phyloP scores from a whole-genome alignment of 1,140 invertebrate species.

The Homarus americanus region DNA sequence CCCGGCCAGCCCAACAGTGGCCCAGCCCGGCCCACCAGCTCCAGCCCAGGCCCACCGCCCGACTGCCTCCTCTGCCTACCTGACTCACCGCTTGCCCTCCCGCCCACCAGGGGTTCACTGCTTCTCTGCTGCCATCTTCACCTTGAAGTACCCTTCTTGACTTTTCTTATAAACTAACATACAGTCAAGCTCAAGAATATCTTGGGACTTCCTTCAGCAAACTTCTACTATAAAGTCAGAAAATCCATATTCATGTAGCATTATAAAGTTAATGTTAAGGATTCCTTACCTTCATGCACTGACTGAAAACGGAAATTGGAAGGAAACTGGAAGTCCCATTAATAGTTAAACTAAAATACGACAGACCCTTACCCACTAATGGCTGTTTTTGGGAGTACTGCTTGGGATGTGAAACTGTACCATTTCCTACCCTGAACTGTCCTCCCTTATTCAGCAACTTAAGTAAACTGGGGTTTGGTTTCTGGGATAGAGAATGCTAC shows the following conservation, averaged over 20 bases:
- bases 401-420: conserved; percentile 54
- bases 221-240: conserved; percentile 41
- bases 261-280: conserved; percentile 17
- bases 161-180: conserved; percentile 67
- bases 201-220: conserved; percentile 66
- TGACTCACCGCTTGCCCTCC: conserved; percentile 66
- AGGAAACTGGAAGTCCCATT: conserved; percentile 52
- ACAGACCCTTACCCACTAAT: conserved; percentile 65
- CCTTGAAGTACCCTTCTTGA: conserved; percentile 47
- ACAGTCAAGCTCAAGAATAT: conserved; percentile 57
- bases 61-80: conserved; percentile 61
- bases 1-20: conserved; percentile 68
- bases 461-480: conserved; percentile 70
- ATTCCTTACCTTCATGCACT: conserved; percentile 65
- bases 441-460: conserved; percentile 63
- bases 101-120: conserved; percentile 65
- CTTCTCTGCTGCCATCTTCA: conserved; percentile 56
- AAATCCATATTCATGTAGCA: conserved; percentile 25
- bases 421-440: conserved; percentile 48
- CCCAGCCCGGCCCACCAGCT: conserved; percentile 44
- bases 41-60: conserved; percentile 62
- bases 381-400: conserved; percentile 59
- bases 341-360: conserved; percentile 50
- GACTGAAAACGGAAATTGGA: conserved; percentile 15
- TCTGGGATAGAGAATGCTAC: conserved; percentile 69